Percentiles rank a stretch among this genome's conserved stretches.
phyloP scores from a whole-genome alignment of 2,797 vertebrate species.

The Thripadectes ignobilis region DNA sequence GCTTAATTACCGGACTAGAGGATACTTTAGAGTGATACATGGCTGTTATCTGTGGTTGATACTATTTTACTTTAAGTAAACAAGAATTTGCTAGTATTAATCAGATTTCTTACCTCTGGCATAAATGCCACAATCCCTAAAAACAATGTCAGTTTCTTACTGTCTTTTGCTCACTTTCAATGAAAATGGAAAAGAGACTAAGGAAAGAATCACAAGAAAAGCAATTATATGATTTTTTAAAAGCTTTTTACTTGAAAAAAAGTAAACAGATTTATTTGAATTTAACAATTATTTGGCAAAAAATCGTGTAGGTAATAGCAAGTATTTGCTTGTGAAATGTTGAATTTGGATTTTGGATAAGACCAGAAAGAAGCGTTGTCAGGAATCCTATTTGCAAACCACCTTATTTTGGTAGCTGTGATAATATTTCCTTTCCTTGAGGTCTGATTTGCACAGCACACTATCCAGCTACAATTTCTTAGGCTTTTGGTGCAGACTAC shows the following conservation, averaged over 20 bases:
- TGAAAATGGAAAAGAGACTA: background rate
- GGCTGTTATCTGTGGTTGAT: background rate
- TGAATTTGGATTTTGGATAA: background rate
- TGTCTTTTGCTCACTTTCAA: background rate
- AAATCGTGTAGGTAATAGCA: background rate
- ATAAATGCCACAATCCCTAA: background rate
- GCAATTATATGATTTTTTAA: background rate
- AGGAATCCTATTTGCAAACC: background rate
- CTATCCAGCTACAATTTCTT: background rate
- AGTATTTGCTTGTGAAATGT: background rate
- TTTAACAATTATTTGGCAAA: background rate
- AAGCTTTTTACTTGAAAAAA: background rate
- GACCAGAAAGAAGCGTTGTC: background rate
- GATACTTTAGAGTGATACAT: background rate
- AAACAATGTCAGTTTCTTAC: background rate
- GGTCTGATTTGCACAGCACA: background rate
- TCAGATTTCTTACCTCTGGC: background rate
- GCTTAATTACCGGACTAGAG: background rate
- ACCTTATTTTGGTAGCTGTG: constrained; percentile 50
- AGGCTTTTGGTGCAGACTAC: background rate
- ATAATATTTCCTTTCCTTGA: constrained; percentile 32
- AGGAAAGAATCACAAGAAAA: background rate
- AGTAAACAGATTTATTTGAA: background rate
- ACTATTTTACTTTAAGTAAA: background rate
- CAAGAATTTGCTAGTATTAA: background rate